phyloP scores from a whole-genome alignment of 2,888 invertebrate species.

The Ditula angustiorana region DNA sequence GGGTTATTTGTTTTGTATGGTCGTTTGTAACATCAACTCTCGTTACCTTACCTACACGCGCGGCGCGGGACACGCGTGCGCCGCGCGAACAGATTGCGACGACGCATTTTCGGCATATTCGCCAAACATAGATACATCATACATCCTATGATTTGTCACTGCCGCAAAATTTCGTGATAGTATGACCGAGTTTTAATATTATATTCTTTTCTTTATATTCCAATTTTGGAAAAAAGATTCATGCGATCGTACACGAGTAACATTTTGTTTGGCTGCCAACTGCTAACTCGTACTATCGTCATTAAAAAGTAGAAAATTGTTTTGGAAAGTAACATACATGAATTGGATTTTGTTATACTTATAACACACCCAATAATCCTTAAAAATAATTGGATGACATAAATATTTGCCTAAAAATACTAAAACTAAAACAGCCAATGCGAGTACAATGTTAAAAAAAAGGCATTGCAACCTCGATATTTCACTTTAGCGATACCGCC shows the following conservation, averaged over 20 bases:
- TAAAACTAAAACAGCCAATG: slow-evolving; percentile 37
- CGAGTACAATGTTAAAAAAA: slow-evolving; percentile 31
- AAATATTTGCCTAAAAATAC: slow-evolving; percentile 14
- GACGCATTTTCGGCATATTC: too few species aligned
- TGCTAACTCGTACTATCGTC: background rate
- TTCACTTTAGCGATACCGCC: slow-evolving; percentile 2
- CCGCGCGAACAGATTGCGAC: too few species aligned
- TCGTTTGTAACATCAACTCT: too few species aligned
- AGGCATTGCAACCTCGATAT: slow-evolving; percentile 15
- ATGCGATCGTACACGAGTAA: background rate
- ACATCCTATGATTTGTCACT: too few species aligned
- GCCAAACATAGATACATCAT: too few species aligned
- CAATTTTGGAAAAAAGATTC: background rate
- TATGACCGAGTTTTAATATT: too few species aligned
- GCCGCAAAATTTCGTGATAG: too few species aligned
- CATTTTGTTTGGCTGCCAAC: background rate
- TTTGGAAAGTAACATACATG: background rate
- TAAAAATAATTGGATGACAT: background rate
- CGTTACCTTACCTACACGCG: too few species aligned
- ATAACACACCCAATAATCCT: background rate
- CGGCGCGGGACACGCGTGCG: too few species aligned
- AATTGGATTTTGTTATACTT: background rate
- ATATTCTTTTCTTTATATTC: too few species aligned
- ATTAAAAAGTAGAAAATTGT: background rate
- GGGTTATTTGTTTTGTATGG: too few species aligned